Evolutionary conservation across 2,113 vertebrate genomes (phyloP), one percentile per base, ranked within the genome.

Genomic region (Enhydra lutris): DNA sequence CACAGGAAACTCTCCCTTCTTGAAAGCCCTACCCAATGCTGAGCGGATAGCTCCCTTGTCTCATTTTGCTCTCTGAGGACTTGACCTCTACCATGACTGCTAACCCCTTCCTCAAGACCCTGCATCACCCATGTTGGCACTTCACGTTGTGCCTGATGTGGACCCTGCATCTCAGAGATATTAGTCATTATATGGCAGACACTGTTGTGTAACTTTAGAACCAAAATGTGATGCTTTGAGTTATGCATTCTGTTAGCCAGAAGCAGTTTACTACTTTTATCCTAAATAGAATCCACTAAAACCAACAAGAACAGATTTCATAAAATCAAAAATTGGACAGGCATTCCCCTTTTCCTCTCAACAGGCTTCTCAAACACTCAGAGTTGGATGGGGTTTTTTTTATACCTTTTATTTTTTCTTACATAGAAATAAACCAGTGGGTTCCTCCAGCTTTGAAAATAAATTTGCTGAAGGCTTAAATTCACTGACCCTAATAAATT

Each of bases 401-500:
- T n/a, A 69, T 50, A 36, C 10, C 36, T 81, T 83, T 88, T 24
- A 9, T 95, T 59, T 59, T 26, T 76, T 89, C 52, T 52, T 21
- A 47, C 86, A 34, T 74, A 84, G 74, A 95, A 87, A 90, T 93
- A 90, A 89, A 61, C 14, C 74, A 94, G 61, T 50, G 78, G 34
- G 13, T 71, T 96, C 73, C 55, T 95, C 12, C 9, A 96, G 47
- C 20, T 61, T 73, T 8, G 34, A 36, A 94, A 96, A 93, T 94
- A 92, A 97, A 92, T 91, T 89, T 36, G 18, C 71, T 7, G 31
- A 90, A 80, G 7, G 18, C 42, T 98, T 79, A 87, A 94, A 76
- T 93, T 63, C 67, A 84, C 47, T 79, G 83, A 57, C 86, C 80
- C 85, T 93, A 67, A 95, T 84, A 96, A 79, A 90, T 87, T 78